These are phyloP conservation scores for Ophioderma brevispina DNA, from an alignment of 35 echinoderm and acorn worm genomes.

Conservation along the genomic window DNA sequence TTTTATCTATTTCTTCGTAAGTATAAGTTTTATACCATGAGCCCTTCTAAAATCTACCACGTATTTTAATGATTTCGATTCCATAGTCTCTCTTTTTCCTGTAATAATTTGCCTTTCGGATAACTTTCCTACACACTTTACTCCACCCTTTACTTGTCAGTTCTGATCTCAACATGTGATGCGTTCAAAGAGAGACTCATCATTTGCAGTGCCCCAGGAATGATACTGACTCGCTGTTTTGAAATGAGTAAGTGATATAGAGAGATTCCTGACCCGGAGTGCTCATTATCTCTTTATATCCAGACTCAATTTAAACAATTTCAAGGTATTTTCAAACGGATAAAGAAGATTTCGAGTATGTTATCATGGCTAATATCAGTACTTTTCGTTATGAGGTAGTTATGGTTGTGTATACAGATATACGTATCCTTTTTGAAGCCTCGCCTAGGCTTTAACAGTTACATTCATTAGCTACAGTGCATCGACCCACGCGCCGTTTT, in stretches of 20 bases:
- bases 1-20: not conserved
- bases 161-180: not conserved
- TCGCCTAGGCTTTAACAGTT: not conserved
- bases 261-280: not conserved
- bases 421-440: too few species aligned
- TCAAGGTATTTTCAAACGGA: too few species aligned
- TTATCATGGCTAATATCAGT: too few species aligned
- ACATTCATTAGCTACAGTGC: slow-evolving; percentile 1
- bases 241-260: not conserved
- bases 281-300: not conserved
- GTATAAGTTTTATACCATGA: not conserved
- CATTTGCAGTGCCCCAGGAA: not conserved
- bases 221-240: not conserved
- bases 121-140: not conserved
- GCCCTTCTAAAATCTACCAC: not conserved
- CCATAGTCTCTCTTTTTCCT: not conserved
- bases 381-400: too few species aligned
- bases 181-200: not conserved
- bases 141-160: not conserved
- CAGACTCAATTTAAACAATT: too few species aligned
- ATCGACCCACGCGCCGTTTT: not conserved
- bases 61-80: not conserved
- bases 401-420: too few species aligned
- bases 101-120: not conserved
- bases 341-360: too few species aligned